These are phyloP conservation scores for Decapterus maruadsi DNA, from an alignment of 2,797 vertebrate genomes.

Conservation along the genomic window DNA sequence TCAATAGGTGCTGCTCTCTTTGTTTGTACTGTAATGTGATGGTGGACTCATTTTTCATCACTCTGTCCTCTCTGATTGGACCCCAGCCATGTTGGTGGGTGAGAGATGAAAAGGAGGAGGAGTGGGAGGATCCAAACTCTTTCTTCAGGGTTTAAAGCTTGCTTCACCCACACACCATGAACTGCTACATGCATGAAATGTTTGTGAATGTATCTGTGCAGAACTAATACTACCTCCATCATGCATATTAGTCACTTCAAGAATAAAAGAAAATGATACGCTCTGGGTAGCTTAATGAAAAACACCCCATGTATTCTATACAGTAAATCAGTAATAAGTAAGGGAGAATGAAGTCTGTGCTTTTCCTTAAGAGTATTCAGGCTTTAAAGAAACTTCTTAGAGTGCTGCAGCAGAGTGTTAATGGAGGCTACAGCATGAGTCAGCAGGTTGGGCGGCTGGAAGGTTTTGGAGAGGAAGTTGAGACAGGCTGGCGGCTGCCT, in stretches of 20 bases:
- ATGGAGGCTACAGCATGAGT: constrained; percentile 68
- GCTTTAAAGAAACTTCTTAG: constrained; percentile 39
- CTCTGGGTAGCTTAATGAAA: constrained; percentile 4
- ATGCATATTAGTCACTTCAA: constrained; percentile 29
- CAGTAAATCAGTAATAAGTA: neutral
- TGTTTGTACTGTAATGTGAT: constrained; percentile 69
- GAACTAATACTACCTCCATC: constrained; percentile 39
- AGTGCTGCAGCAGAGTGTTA: constrained; percentile 51
- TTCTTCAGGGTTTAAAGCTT: constrained; percentile 72
- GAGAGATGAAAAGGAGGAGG: constrained; percentile 72
- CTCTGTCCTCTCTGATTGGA: constrained; percentile 70
- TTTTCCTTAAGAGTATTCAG: constrained; percentile 4
- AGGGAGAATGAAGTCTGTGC: neutral
- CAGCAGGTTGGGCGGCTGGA: constrained; percentile 66
- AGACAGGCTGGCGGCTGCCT: constrained; percentile 74
- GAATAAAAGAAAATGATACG: constrained; percentile 6
- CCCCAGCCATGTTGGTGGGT: constrained; percentile 69
- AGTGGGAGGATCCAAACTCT: constrained; percentile 73
- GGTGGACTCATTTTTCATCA: constrained; percentile 60
- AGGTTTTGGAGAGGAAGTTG: constrained; percentile 72
- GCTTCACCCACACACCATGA: constrained; percentile 70
- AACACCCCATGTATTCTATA: neutral
- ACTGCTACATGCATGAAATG: constrained; percentile 51
- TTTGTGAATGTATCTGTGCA: constrained; percentile 55
- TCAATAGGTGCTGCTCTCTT: constrained; percentile 61